Evolutionary conservation across 2,888 invertebrate genomes (phyloP).

Genomic region (Tenthredo amoena): DNA sequence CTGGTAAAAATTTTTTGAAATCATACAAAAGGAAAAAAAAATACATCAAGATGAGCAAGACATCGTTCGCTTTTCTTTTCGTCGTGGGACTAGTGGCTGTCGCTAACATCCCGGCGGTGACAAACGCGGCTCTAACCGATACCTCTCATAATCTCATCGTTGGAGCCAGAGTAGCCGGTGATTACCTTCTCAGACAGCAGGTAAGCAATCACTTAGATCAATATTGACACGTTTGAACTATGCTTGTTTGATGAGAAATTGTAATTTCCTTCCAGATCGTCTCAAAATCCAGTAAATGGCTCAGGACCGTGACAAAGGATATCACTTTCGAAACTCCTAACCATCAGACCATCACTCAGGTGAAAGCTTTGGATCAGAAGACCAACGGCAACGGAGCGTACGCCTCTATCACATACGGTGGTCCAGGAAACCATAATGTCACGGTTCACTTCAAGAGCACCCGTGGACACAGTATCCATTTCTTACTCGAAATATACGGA

Average conservation of each 20-base stretch:
- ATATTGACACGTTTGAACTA: background rate
- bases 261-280: constrained; percentile 56
- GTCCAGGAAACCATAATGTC: constrained; percentile 72
- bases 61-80: background rate
- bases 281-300: constrained; percentile 65
- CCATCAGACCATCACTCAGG: constrained; percentile 71
- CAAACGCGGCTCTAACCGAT: background rate
- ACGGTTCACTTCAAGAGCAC: constrained; percentile 78
- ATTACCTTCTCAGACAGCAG: constrained; percentile 60
- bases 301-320: constrained; percentile 66
- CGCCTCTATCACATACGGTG: constrained; percentile 75
- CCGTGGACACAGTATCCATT: constrained; percentile 77
- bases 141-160: constrained; percentile 66
- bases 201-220: background rate
- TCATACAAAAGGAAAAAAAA: background rate
- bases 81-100: background rate
- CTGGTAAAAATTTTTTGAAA: background rate
- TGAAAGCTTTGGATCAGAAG: constrained; percentile 76
- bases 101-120: background rate
- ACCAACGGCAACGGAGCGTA: constrained; percentile 78
- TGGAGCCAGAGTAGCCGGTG: constrained; percentile 64
- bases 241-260: background rate
- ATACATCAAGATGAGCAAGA: background rate
- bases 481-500: constrained; percentile 77
- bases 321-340: constrained; percentile 61